Conservation (phyloP, 2,113 vertebrate species). For the Chunga burmeisteri region DNA sequence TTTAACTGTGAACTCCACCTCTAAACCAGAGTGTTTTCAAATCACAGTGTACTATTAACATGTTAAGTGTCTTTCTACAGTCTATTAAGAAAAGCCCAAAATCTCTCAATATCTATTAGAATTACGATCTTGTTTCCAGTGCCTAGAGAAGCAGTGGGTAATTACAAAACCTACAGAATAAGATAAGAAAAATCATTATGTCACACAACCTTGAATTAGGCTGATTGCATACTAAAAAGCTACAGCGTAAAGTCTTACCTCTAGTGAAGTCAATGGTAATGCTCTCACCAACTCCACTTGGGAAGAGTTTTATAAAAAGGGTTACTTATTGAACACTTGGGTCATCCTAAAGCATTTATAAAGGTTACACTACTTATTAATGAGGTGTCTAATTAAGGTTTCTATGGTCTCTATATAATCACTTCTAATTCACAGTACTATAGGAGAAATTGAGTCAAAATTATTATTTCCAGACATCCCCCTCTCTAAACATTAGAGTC, state of each 20-base stretch:
- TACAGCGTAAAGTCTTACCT: neutral
- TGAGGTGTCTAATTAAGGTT: conserved; percentile 3
- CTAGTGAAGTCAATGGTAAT: neutral
- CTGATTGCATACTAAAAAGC: neutral
- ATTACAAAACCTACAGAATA: conserved; percentile 30
- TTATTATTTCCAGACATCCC: neutral
- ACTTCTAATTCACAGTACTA: neutral
- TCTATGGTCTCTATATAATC: neutral
- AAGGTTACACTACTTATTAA: neutral
- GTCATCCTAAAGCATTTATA: neutral
- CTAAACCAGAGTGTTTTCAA: neutral
- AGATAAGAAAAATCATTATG: conserved; percentile 43
- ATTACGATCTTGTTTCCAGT: neutral
- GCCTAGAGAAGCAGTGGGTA: neutral
- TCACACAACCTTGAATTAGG: neutral
- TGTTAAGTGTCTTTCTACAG: neutral
- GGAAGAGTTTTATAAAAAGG: neutral
- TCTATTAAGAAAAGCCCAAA: neutral
- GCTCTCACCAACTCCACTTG: neutral
- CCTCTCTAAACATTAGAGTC: neutral
- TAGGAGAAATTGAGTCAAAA: neutral
- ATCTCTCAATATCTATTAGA: neutral
- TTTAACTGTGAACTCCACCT: neutral
- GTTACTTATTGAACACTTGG: neutral
- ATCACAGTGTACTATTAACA: neutral